A percentile compares a stretch with the other conserved stretches of the same genome.
phyloP scores from a whole-genome alignment of 2,113 vertebrate genomes.

The Scalopus aquaticus region DNA sequence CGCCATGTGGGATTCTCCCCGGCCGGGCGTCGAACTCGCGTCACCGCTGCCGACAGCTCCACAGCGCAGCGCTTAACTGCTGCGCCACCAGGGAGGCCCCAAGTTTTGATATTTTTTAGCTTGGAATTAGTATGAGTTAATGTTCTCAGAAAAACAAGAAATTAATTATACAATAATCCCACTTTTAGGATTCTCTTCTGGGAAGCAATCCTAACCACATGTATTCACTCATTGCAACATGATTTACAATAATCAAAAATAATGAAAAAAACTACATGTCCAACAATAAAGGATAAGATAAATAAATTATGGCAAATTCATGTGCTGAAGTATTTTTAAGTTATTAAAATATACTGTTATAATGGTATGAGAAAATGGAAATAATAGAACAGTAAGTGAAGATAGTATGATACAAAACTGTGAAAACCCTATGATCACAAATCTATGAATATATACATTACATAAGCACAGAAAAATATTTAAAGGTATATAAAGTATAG shows the following conservation, averaged over 20 bases:
- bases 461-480: constrained; percentile 28
- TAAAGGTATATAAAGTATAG: neutral
- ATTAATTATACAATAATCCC: neutral
- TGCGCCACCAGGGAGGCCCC: too few species aligned
- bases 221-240: neutral
- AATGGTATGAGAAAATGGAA: neutral
- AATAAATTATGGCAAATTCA: neutral
- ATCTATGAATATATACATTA: neutral
- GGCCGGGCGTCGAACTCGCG: too few species aligned
- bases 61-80: too few species aligned
- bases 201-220: neutral
- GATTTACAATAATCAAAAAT: constrained; percentile 11
- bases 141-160: constrained; percentile 20
- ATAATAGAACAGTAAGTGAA: neutral
- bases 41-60: too few species aligned
- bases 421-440: neutral
- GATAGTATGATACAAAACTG: neutral
- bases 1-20: too few species aligned
- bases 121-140: neutral
- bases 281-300: neutral
- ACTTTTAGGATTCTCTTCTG: neutral
- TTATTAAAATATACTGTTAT: neutral
- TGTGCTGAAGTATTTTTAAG: neutral
- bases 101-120: neutral
- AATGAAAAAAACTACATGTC: neutral